A percentile compares a stretch with the other conserved stretches of the same genome.
Conservation (phyloP, 2,113 vertebrate genomes). For the Cottus gobio region DNA sequence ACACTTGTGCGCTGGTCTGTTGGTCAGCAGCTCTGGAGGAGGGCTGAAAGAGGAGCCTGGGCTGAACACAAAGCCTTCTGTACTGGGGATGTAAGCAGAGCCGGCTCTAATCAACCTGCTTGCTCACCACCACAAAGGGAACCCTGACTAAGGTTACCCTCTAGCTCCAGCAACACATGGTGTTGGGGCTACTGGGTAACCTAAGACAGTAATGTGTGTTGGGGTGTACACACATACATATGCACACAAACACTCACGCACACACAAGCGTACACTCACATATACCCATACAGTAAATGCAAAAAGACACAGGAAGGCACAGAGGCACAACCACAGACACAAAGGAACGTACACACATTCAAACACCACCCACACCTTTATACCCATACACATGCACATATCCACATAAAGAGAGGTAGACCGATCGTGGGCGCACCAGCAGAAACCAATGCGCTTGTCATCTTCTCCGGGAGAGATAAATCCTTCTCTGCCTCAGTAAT, state of each 20-base stretch:
- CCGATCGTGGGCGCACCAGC: constrained; percentile 17
- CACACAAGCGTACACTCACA: constrained; percentile 3
- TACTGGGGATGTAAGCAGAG: constrained; percentile 73
- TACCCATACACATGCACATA: constrained; percentile 13
- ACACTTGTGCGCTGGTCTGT: constrained; percentile 41
- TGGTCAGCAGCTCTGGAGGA: constrained; percentile 54
- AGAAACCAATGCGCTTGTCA: constrained; percentile 35
- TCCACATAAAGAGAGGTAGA: constrained; percentile 25
- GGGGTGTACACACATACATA: constrained; percentile 9
- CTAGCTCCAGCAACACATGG: constrained; percentile 57
- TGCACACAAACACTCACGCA: constrained; percentile 13
- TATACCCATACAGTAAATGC: constrained; percentile 11
- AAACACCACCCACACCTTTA: constrained; percentile 32
- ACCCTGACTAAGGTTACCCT: constrained; percentile 78
- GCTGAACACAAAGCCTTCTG: constrained; percentile 72
- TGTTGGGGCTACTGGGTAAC: constrained; percentile 64
- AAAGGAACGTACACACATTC: constrained; percentile 47
- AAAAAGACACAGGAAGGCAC: constrained; percentile 55
- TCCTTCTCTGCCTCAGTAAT: constrained; percentile 41
- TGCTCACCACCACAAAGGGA: constrained; percentile 80
- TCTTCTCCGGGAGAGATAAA: constrained; percentile 42
- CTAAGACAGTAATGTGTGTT: constrained; percentile 55
- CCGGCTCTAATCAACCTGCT: constrained; percentile 75
- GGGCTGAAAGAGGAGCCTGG: constrained; percentile 75
- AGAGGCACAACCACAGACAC: constrained; percentile 25